Evolutionary conservation across 2,113 vertebrate species (phyloP).

Genomic region (Dolichallabes microphthalmus): DNA sequence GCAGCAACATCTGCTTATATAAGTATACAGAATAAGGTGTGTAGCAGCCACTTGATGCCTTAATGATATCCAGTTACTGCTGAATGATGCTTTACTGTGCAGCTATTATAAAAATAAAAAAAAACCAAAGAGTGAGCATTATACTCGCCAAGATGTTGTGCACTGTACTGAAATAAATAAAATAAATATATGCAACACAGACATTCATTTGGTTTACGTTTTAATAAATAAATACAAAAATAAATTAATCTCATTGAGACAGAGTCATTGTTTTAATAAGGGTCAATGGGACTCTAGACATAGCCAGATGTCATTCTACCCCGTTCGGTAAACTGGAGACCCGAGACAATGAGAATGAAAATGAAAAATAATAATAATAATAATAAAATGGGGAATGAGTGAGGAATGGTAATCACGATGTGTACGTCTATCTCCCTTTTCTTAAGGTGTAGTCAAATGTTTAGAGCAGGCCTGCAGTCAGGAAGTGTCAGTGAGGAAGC

Average conservation of each 20-base stretch:
- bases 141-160: neutral
- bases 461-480: constrained; percentile 15
- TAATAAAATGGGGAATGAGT: neutral
- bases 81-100: constrained; percentile 29
- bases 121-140: neutral
- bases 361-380: neutral
- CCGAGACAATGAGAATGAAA: constrained; percentile 45
- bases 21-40: neutral
- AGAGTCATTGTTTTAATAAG: constrained; percentile 62
- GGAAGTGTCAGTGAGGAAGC: constrained; percentile 5
- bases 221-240: constrained; percentile 80
- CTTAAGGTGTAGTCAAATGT: neutral
- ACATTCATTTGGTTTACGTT: constrained; percentile 60
- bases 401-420: constrained; percentile 21
- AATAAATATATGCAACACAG: constrained; percentile 34
- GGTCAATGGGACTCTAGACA: constrained; percentile 64
- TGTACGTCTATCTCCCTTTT: neutral
- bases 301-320: constrained; percentile 49
- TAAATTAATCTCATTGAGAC: constrained; percentile 68
- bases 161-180: constrained; percentile 12
- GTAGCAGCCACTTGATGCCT: neutral
- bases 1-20: neutral
- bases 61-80: constrained; percentile 17
- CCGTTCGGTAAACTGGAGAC: constrained; percentile 41
- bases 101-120: neutral